Evolutionary conservation across 2,888 invertebrate species (phyloP).

Genomic region (Hirtodrosophila histrioides): DNA sequence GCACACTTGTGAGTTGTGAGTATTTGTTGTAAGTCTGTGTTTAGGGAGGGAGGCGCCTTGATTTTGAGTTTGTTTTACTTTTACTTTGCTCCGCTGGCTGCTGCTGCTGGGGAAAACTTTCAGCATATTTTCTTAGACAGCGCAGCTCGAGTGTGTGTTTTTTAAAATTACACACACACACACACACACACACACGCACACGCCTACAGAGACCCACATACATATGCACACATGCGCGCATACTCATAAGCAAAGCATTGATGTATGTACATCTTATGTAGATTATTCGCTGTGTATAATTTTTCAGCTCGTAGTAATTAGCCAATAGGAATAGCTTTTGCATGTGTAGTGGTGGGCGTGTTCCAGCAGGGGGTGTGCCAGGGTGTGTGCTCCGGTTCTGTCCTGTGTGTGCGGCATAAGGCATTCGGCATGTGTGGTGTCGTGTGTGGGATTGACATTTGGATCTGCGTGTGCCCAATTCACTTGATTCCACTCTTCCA

Average conservation of each 20-base stretch:
- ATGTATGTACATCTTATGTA: conserved; percentile 68
- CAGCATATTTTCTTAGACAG: conserved; percentile 71
- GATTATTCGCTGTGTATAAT: conserved; percentile 69
- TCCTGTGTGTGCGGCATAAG: conserved; percentile 22
- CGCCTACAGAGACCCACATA: too few species aligned
- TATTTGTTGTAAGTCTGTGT: conserved; percentile 5
- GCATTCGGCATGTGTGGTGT: conserved; percentile 9
- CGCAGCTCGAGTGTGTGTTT: conserved; percentile 34
- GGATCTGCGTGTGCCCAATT: conserved; percentile 24
- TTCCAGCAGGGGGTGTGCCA: conserved; percentile 28
- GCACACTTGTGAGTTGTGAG: conserved; percentile 1
- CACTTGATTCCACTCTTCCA: too few species aligned
- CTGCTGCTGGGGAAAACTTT: conserved; percentile 54
- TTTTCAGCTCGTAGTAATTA: conserved; percentile 66
- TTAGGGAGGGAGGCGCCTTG: conserved; percentile 17
- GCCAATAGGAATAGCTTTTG: conserved; percentile 76
- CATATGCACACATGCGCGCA: conserved; percentile 34
- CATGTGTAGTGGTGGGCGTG: conserved; percentile 58
- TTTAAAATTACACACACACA: conserved; percentile 38
- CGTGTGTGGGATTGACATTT: conserved; percentile 15
- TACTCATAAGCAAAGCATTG: conserved; percentile 56
- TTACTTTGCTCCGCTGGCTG: conserved; percentile 22
- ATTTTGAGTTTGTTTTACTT: conserved; percentile 54
- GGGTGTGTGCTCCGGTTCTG: conserved; percentile 5
- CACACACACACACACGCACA: conserved; percentile 17